Conservation (phyloP, 2,888 invertebrate species). For the Ornithoptera alexandrae region DNA sequence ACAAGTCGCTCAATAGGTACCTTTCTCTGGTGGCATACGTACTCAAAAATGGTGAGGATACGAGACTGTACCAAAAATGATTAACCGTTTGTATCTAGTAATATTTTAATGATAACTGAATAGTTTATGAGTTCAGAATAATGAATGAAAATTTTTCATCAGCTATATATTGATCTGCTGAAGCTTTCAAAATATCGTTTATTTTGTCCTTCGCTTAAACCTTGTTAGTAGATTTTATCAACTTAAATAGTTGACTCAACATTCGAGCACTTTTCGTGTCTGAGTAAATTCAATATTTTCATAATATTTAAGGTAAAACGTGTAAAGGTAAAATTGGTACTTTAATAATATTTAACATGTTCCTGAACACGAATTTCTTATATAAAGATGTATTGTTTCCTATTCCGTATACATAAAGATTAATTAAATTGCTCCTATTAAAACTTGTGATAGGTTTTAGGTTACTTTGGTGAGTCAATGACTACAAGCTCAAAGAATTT, state of each 20-base stretch:
- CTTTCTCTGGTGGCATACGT: too few species aligned
- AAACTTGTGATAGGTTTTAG: too few species aligned
- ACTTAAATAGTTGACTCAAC: conserved; percentile 18
- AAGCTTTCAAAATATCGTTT: not conserved
- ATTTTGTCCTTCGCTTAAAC: not conserved
- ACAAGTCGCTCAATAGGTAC: too few species aligned
- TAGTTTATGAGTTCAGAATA: not conserved
- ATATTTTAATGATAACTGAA: too few species aligned
- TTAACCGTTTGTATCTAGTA: too few species aligned
- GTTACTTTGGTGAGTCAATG: too few species aligned
- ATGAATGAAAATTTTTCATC: not conserved
- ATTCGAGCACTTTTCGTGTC: not conserved
- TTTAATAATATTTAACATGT: not conserved
- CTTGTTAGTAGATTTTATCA: conserved; percentile 3
- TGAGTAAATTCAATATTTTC: conserved; percentile 19
- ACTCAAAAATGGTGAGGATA: too few species aligned
- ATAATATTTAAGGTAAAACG: conserved; percentile 13
- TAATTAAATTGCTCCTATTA: too few species aligned
- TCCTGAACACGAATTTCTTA: not conserved
- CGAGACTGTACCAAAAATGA: too few species aligned
- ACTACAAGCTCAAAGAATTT: too few species aligned
- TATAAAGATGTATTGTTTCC: not conserved
- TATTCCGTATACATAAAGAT: not conserved
- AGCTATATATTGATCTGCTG: too few species aligned
- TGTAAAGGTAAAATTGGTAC: not conserved